phyloP scores from a whole-genome alignment of 2,113 vertebrate species.

The Rhegmatorhina hoffmannsi region DNA sequence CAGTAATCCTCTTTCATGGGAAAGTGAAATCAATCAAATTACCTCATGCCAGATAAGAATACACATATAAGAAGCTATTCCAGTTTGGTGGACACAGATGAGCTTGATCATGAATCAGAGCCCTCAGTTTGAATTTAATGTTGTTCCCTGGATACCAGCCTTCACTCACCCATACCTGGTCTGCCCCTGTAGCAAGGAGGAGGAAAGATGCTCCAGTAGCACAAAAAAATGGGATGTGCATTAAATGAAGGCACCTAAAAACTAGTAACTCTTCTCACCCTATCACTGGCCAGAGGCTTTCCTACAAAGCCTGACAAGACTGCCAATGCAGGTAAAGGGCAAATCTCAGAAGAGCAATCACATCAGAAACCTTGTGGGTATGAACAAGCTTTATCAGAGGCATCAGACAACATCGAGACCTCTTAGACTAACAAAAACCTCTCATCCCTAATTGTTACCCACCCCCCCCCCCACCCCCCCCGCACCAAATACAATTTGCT shows the following conservation, averaged over 20 bases:
- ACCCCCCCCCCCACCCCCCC: no score
- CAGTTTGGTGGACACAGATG: background rate
- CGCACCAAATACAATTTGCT: background rate
- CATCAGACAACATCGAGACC: background rate
- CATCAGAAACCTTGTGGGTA: background rate
- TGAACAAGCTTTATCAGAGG: background rate
- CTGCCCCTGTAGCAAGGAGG: background rate
- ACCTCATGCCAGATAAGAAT: background rate
- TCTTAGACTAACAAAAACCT: background rate
- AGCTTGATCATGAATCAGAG: background rate
- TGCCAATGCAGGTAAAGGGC: background rate
- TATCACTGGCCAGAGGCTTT: background rate
- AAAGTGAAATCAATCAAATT: background rate
- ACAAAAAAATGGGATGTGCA: background rate
- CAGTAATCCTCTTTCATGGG: background rate
- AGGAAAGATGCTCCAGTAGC: background rate
- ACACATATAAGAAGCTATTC: background rate
- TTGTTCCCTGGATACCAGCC: background rate
- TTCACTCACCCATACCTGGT: rapidly evolving
- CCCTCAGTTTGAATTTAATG: background rate
- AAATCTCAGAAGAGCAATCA: background rate
- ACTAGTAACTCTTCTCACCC: background rate
- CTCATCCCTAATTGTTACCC: background rate
- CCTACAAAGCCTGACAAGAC: background rate
- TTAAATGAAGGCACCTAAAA: background rate